Base-by-base conservation (phyloP, 2,888 invertebrate species). In the Adelphocoris suturalis region DNA sequence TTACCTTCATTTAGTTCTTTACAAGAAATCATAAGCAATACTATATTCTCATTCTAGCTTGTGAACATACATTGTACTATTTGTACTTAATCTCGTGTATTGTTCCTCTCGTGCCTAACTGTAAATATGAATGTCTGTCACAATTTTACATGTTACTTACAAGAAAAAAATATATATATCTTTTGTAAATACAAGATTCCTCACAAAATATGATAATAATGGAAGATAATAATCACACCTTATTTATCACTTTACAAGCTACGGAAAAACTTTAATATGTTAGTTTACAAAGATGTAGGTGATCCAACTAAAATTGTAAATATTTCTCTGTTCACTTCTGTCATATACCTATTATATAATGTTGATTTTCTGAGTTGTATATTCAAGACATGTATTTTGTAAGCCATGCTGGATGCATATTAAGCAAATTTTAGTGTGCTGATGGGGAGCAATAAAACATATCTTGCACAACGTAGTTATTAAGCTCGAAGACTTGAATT, bases 391-490 rank as follows among this genome's bases (percentile, higher is more conserved):
- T 85, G 61, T 85, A 85, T 85, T 85, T 85, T 85, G 85, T 57
- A 85, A 37, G 57, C n/a, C 61, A n/a, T 61, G 28, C 16, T 47
- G 19, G 52, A 82, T 82, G n/a, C 48, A 52, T 78, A 78, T 88
- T 52, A 46, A 88, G 88, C 88, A 52, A 78, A 23, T 87, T 88
- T 78, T 78, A 88, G 88, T 78, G 85, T 90, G 90, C 91, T 91
- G 91, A 90, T 89, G 57, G 91, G 91, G 91, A 91, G 91, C 91
- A 91, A 91, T 91, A 91, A 91, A 75, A 91, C 91, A 91, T 91
- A 91, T 91, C 91, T 91, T 91, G 91, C 91, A 91, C 91, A 91
- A 91, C 86, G 86, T 91, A 91, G 89, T 57, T 81, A 16, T 84
- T 91, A 91, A 91, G 91, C 89, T 88, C 76, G 48, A 87, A 87